These are phyloP conservation scores for Sycobia sp. DNA, from an alignment of 1,140 invertebrate species.

Conservation along the genomic window DNA sequence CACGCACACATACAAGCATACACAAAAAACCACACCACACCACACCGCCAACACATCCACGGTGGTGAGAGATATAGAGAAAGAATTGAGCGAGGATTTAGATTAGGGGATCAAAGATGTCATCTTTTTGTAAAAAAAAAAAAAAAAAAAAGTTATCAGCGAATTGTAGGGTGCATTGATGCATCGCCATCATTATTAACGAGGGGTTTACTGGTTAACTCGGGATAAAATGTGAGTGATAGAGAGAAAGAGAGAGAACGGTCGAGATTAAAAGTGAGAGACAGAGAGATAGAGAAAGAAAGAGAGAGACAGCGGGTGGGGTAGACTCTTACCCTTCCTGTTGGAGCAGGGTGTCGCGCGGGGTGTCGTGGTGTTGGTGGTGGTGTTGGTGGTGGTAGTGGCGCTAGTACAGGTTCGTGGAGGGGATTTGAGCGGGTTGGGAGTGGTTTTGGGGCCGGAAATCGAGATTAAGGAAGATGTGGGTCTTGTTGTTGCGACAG, in stretches of 20 bases:
- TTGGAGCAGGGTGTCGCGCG: slow-evolving; percentile 63
- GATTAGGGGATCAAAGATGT: slow-evolving; percentile 48
- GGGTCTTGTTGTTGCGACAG: neutral
- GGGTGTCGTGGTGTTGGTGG: slow-evolving; percentile 63
- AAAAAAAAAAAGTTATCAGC: slow-evolving; percentile 40
- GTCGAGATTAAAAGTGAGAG: slow-evolving; percentile 31
- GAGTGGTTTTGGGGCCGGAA: slow-evolving; percentile 39
- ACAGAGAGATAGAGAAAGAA: slow-evolving; percentile 18
- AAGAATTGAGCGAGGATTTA: slow-evolving; percentile 49
- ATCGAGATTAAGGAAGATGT: slow-evolving; percentile 12
- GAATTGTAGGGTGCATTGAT: slow-evolving; percentile 42
- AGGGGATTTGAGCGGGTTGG: slow-evolving; percentile 54
- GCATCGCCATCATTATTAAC: slow-evolving; percentile 21
- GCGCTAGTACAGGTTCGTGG: slow-evolving; percentile 61
- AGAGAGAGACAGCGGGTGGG: slow-evolving; percentile 53
- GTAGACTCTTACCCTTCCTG: slow-evolving; percentile 64
- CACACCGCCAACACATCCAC: slow-evolving; percentile 64
- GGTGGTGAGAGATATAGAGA: slow-evolving; percentile 47
- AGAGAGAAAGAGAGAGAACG: slow-evolving; percentile 24
- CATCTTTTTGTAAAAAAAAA: too few relatives aligned
- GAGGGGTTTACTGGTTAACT: slow-evolving; percentile 40
- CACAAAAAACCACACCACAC: slow-evolving; percentile 56
- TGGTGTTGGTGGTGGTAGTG: slow-evolving; percentile 57
- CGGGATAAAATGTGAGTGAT: slow-evolving; percentile 28
- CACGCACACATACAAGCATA: slow-evolving; percentile 42